Evolutionary conservation across 2,888 invertebrate species (phyloP), one percentile per base, ranked within the genome.

Genomic region (Augiades crinisus): DNA sequence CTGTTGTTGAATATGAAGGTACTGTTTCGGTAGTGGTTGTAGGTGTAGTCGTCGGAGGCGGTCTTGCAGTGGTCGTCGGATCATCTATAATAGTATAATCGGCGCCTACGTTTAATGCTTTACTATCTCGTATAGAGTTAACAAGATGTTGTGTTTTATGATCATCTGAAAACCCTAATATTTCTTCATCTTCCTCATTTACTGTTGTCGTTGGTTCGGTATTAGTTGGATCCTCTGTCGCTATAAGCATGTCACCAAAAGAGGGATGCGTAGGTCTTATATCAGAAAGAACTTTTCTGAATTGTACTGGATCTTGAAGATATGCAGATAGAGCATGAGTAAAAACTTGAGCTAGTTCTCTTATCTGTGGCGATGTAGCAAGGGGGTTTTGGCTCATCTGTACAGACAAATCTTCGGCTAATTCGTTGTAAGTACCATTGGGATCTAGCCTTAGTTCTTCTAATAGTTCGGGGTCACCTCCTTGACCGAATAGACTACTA

Each of bases 291-390:
- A 94, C 94, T 67, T 93, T 93, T 60, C 94, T 92, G 64, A 96
- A 96, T 46, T 93, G 93, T n/a, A 93, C 93, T 0, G 96, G 96
- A 75, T 96, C 94, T 75, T 96, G 94, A 3, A 96, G 84, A 62
- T 96, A 96, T 0, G 95, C 95, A 1, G 95, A 94, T 10, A 96
- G 78, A 0, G 96, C 96, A 67, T 95, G 93, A 0, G 96, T 96
- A 65, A 96, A 96, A 2, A 96, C 95, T 78, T 95, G 94, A 0
- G 96, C 96, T 3, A 96, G 77, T 75, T 96, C 95, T 45, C 96
- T 90, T 0, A 96, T 91, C 76, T 94, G 91, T n/a, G 94, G 91
- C 57, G 80, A 90, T 22, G 77, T 88, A 7, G 92, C 91, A 4
- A 94, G 74, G 0, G 93, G 92, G 14, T 92, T 92, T 66, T 92